phyloP scores from a whole-genome alignment of 2,797 vertebrate species.

The Pseudochirops corinnae region DNA sequence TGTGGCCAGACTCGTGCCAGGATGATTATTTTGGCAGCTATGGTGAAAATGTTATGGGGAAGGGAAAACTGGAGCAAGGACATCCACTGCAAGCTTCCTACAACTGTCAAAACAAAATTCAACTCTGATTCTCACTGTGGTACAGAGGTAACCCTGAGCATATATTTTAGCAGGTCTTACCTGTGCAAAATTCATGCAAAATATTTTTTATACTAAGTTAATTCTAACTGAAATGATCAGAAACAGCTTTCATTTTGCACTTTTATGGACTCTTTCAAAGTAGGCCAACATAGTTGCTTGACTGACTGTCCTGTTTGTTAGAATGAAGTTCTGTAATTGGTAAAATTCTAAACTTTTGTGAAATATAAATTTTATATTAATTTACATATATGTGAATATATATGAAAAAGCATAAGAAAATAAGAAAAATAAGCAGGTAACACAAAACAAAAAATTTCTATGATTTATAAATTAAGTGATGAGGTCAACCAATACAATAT shows the following conservation, averaged over 20 bases:
- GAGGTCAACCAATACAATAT: background rate
- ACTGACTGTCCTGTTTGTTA: background rate
- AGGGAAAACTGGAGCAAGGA: background rate
- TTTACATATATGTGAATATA: background rate
- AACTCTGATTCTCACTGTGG: background rate
- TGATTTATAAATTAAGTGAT: background rate
- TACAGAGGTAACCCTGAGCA: background rate
- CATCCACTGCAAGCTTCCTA: background rate
- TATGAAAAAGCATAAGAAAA: no score
- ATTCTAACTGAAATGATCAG: slow-evolving; percentile 32
- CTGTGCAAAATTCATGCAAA: slow-evolving; percentile 17
- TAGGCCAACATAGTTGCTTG: background rate
- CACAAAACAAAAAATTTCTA: background rate
- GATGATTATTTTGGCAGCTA: background rate
- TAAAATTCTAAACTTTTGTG: background rate
- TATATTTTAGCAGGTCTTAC: background rate
- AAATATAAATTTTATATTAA: background rate
- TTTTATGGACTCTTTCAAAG: background rate
- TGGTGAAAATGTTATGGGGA: background rate
- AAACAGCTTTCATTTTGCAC: slow-evolving; percentile 27
- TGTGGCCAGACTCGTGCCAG: no score
- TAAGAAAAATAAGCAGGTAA: background rate
- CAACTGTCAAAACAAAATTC: background rate
- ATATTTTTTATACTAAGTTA: background rate
- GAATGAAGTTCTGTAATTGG: background rate